These are phyloP conservation scores for Scortum barcoo DNA, from an alignment of 2,113 vertebrate genomes.

Conservation along the genomic window DNA sequence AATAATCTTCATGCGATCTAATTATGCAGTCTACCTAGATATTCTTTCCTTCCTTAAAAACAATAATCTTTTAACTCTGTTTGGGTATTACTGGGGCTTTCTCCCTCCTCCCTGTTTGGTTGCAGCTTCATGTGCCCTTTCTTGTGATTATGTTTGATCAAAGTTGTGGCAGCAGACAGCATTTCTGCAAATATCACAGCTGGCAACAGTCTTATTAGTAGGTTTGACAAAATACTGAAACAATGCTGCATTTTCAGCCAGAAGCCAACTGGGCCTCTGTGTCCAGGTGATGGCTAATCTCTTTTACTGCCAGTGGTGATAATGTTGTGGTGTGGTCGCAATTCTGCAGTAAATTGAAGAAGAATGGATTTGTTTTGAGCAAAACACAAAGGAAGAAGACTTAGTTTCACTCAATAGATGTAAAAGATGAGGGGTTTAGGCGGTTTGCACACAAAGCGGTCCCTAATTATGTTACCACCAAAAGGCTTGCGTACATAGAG, in stretches of 20 bases:
- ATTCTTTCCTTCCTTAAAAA: neutral
- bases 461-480: neutral
- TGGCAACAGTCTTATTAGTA: conserved; percentile 14
- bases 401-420: neutral
- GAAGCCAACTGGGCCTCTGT: neutral
- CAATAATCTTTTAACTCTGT: conserved; percentile 1
- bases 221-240: neutral
- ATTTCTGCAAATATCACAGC: conserved; percentile 32
- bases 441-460: neutral
- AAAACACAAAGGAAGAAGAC: neutral
- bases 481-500: neutral
- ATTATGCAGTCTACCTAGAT: neutral
- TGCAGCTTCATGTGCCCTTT: conserved; percentile 10
- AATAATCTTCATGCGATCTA: neutral
- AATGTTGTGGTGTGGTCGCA: neutral
- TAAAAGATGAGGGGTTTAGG: neutral
- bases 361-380: neutral
- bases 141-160: conserved; percentile 24
- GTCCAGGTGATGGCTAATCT: neutral
- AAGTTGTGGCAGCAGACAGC: conserved; percentile 7
- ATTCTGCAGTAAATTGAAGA: neutral
- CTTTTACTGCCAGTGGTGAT: neutral
- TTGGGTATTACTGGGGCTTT: neutral
- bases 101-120: conserved; percentile 4
- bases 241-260: neutral